Conservation (phyloP, 1,140 invertebrate species). For the Lordiphosa collinella region DNA sequence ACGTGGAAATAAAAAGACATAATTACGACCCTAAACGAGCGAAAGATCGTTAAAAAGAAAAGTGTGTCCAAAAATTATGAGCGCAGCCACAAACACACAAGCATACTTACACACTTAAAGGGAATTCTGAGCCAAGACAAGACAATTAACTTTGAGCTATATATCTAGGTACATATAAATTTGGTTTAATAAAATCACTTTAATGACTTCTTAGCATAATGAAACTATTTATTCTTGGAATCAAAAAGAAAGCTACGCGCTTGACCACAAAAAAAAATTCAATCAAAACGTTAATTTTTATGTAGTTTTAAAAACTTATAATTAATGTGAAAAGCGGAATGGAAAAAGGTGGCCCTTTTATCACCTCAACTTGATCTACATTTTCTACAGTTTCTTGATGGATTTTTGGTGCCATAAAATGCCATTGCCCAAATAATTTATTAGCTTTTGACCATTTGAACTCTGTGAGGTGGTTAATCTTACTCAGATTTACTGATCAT, state of each 20-base stretch:
- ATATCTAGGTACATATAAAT: constrained; percentile 31
- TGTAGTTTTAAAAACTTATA: constrained; percentile 72
- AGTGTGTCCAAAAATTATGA: constrained; percentile 36
- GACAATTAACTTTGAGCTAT: constrained; percentile 30
- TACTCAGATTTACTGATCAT: constrained; percentile 63
- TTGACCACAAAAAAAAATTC: constrained; percentile 27
- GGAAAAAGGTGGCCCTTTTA: constrained; percentile 40
- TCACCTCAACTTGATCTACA: constrained; percentile 71
- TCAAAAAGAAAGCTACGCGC: constrained; percentile 1
- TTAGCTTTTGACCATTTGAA: constrained; percentile 63
- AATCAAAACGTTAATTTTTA: constrained; percentile 68
- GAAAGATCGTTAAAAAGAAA: constrained; percentile 52
- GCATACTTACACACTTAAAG: constrained; percentile 25
- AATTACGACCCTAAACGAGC: constrained; percentile 46
- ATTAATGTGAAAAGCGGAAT: constrained; percentile 64
- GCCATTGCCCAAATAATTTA: constrained; percentile 51
- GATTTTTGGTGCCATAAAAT: constrained; percentile 56
- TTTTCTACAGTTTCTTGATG: constrained; percentile 46
- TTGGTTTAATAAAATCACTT: constrained; percentile 53
- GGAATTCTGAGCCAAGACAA: constrained; percentile 18
- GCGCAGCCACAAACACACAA: constrained; percentile 37
- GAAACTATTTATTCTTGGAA: constrained; percentile 60
- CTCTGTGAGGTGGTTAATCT: constrained; percentile 48
- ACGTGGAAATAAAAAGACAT: constrained; percentile 50
- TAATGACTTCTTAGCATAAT: constrained; percentile 66